Evolutionary conservation across 2,797 vertebrate genomes (phyloP), one percentile per base, ranked within the genome.

Genomic region (Amniataba percoides): DNA sequence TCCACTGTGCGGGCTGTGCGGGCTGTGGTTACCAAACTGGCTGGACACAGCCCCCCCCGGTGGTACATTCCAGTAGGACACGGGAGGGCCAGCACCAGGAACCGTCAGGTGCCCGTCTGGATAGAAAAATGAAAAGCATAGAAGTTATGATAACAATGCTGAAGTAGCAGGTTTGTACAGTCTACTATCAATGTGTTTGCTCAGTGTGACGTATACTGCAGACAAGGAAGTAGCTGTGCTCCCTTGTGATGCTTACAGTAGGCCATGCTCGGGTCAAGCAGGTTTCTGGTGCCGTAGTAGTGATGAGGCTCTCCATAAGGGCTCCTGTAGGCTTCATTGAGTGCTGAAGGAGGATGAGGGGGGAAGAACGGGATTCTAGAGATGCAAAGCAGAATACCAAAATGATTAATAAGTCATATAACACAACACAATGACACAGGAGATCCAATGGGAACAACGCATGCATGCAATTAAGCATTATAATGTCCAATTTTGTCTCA

Each of bases 301-400:
- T 94, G 96, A 83, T 96, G 95, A 0, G 92, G 94, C 0, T 97
- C 96, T 65, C 93, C 94, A 15, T 96, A 97, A n/a, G 94, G 94
- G 3, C 92, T 95, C 79, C 93, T 95, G 60, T 93, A 95, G 74
- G 88, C 90, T 5, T 96, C 89, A 62, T 85, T 80, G 68, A 96
- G 49, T 48, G 93, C 76, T 9, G 95, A 89, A 0, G 95, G 91
- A 0, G 94, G 90, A 56, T 93, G 95, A 0, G 96, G 95, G 79
- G 79, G 60, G 55, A 94, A 87, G 49, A 84, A 19, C 40, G 92
- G 73, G 77, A 77, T 0, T 89, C 95, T 92, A 72, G 56, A 86
- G 59, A 89, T 40, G 88, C 81, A 92, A 23, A 27, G 43, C 0
- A 55, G 19, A 3, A 61, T 2, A 53, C 46, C n/a, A 59, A 25